phyloP scores from a whole-genome alignment of 1,140 invertebrate species.

The Cecropterus lyciades region DNA sequence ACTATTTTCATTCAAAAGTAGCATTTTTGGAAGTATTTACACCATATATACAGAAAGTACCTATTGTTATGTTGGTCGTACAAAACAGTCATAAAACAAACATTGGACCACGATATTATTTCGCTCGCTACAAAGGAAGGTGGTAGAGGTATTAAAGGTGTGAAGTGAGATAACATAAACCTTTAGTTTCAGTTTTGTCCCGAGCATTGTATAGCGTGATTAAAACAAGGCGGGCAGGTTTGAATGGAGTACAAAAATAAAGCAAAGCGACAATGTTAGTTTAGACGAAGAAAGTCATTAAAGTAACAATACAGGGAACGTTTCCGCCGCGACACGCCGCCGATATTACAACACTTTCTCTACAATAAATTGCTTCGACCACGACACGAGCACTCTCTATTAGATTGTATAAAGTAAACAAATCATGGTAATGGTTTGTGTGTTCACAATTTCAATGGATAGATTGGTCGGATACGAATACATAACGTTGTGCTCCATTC shows the following conservation, averaged over 20 bases:
- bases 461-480: not conserved
- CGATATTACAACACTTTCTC: slow-evolving; percentile 45
- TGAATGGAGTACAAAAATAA: slow-evolving; percentile 32
- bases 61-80: not conserved
- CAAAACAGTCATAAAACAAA: slow-evolving; percentile 3
- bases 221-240: slow-evolving; percentile 23
- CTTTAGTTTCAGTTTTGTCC: slow-evolving; percentile 19
- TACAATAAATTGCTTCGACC: slow-evolving; percentile 29
- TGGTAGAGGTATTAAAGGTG: not conserved
- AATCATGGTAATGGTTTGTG: slow-evolving; percentile 5
- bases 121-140: slow-evolving; percentile 9
- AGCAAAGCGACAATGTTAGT: slow-evolving; percentile 26
- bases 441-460: not conserved
- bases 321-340: slow-evolving; percentile 42
- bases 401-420: slow-evolving; percentile 28
- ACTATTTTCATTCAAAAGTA: too few species aligned
- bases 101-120: not conserved
- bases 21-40: too few species aligned
- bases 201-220: slow-evolving; percentile 20
- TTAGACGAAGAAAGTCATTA: slow-evolving; percentile 43
- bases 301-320: slow-evolving; percentile 42
- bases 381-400: slow-evolving; percentile 25
- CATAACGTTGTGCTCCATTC: not conserved
- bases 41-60: not conserved
- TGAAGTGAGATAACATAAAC: slow-evolving; percentile 15